Conservation (phyloP, 2,113 vertebrate genomes). For the Potamarius usumacintae region DNA sequence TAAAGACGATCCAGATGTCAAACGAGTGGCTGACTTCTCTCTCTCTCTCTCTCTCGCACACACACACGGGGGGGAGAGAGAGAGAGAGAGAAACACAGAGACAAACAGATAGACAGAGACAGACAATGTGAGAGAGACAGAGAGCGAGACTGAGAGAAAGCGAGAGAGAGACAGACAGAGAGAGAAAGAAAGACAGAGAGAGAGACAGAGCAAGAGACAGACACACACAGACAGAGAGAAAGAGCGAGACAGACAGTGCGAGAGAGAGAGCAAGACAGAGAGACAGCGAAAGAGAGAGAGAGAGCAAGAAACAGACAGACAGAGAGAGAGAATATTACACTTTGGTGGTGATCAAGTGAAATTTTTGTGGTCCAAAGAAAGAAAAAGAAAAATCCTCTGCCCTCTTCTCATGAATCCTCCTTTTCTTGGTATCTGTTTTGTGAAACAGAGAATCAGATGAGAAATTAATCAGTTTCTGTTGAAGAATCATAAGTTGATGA, state of each 20-base stretch:
- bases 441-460: slow-evolving; percentile 30
- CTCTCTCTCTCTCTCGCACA: neutral
- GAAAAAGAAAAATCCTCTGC: neutral
- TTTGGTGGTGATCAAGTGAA: neutral
- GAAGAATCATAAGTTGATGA: neutral
- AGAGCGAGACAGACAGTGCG: no score
- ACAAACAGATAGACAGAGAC: no score
- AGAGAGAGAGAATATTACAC: neutral
- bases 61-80: neutral
- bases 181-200: no score
- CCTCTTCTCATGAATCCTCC: slow-evolving; percentile 79
- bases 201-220: no score
- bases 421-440: slow-evolving; percentile 82
- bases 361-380: neutral
- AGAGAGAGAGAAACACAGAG: no score
- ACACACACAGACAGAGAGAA: no score
- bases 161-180: neutral
- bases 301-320: neutral
- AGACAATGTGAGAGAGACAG: no score
- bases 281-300: neutral
- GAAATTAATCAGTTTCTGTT: neutral
- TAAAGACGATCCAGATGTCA: neutral
- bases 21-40: neutral
- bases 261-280: no score
- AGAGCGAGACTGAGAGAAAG: no score